Base-by-base conservation (phyloP, 2,888 invertebrate genomes). In the Epiperipatus broadwayi region DNA sequence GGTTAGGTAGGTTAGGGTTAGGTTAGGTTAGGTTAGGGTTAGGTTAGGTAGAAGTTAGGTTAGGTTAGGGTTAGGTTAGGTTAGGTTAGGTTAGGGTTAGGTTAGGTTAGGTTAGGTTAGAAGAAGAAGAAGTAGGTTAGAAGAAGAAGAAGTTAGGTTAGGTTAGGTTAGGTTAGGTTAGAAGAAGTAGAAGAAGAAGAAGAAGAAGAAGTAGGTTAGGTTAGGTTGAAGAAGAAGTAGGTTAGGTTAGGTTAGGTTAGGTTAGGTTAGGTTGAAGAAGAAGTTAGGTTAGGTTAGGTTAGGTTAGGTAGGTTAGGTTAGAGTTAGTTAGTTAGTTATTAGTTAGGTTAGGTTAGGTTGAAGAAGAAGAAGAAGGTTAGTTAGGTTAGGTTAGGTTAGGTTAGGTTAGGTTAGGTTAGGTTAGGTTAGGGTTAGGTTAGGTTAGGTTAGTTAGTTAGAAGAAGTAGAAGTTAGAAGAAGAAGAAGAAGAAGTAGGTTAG, bases 381-480 rank as follows among this genome's bases (percentile, higher is more conserved):
- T 50, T 52, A 50, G 47, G 51, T 50, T 52, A 52, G 50, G 52
- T 51, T 50, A 50, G 51, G 41, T 44, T 44, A 42, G 42, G 44
- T 45, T 45, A 46, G n/a, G n/a, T n/a, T n/a, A n/a, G n/a, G n/a
- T n/a, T n/a, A 38, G 39, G 37, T 39, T 39, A 21, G 38, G 38
- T 39, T 39, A 39, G 39, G 38, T 39, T 39, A 39, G 38, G 39
- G 39, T 39, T 21, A 22, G 38, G 18, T 39, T 15, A 20, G 39
- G 38, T 39, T 39, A 39, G 39, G 38, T 39, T 37, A 37, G 37
- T 35, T 37, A 36, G 35, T 35, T 35, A 36, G 35, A 37, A 35
- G 37, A 36, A 36, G 15, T 35, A 35, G 35, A 36, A 37, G 37
- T 35, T n/a, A n/a, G n/a, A n/a, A 36, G 35, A 35, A 20, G 37